phyloP scores from a whole-genome alignment of 2,888 invertebrate genomes.

The Lacanobia oleracea region DNA sequence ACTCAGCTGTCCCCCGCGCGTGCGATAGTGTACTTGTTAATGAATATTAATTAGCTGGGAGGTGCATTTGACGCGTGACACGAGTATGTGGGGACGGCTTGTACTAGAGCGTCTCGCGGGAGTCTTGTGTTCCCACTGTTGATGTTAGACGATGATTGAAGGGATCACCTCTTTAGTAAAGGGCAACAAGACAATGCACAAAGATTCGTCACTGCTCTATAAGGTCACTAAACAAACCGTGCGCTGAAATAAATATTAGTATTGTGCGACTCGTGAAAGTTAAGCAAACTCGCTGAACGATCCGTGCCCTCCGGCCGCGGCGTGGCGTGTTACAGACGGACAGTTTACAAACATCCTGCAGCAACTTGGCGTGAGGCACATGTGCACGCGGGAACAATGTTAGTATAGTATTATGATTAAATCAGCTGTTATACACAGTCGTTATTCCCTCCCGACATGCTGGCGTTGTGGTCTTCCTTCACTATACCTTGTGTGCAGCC shows the following conservation, averaged over 20 bases:
- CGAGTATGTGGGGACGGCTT: neutral
- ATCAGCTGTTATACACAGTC: conserved; percentile 4
- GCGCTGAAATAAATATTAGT: conserved; percentile 15
- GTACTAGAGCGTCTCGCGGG: conserved; percentile 7
- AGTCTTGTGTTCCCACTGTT: neutral
- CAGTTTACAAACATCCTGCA: conserved; percentile 32
- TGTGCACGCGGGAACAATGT: too few relatives aligned
- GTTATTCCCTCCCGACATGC: neutral
- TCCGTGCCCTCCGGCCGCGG: conserved; percentile 1
- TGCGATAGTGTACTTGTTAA: conserved; percentile 21
- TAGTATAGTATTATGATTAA: neutral
- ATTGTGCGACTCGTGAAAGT: neutral
- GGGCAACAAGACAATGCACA: neutral
- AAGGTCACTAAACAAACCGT: neutral
- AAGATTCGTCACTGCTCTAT: neutral
- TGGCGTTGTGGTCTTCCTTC: neutral
- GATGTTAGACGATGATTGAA: neutral
- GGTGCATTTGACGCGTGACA: conserved; percentile 10
- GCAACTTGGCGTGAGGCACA: neutral
- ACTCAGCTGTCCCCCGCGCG: conserved; percentile 3
- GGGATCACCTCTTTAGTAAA: neutral
- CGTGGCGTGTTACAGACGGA: neutral
- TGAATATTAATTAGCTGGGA: conserved; percentile 46
- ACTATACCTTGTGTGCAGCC: neutral
- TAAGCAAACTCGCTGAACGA: conserved; percentile 16